A percentile compares a stretch with the other conserved stretches of the same genome.
Conservation (phyloP, 1,140 invertebrate genomes). For the Oryctes rhinoceros region DNA sequence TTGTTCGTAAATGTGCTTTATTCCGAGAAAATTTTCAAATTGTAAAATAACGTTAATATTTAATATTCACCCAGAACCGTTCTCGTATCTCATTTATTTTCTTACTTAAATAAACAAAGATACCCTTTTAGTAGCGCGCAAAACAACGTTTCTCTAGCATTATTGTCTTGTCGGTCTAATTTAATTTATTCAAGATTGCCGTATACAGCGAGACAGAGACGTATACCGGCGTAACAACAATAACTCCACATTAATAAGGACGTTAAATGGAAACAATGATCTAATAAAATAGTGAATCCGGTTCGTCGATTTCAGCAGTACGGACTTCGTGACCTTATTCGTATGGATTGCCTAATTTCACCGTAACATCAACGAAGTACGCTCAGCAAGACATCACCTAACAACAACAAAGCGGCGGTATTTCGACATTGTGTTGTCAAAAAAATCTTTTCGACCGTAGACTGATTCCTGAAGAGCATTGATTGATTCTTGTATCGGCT, state of each 20-base stretch:
- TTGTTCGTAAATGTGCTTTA: no score
- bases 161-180: constrained; percentile 30
- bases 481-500: constrained; percentile 34
- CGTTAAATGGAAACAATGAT: constrained; percentile 36
- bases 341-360: constrained; percentile 28
- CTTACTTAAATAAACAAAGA: constrained; percentile 5
- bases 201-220: constrained; percentile 18
- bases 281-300: constrained; percentile 37
- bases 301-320: constrained; percentile 25
- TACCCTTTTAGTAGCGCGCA: not conserved
- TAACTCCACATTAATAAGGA: constrained; percentile 31
- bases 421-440: constrained; percentile 34
- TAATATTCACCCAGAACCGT: no score
- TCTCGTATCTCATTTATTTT: not conserved
- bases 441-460: constrained; percentile 10
- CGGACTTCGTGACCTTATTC: constrained; percentile 35
- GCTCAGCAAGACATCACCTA: constrained; percentile 28
- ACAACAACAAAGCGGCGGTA: constrained; percentile 19
- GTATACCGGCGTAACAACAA: constrained; percentile 20
- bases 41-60: no score
- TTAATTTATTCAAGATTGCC: constrained; percentile 23
- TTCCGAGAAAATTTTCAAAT: no score
- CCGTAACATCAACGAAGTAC: constrained; percentile 18
- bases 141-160: constrained; percentile 10
- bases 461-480: constrained; percentile 19